Evolutionary conservation across 2,113 vertebrate species (phyloP).

Genomic region (Ptychochromis oligacanthus): DNA sequence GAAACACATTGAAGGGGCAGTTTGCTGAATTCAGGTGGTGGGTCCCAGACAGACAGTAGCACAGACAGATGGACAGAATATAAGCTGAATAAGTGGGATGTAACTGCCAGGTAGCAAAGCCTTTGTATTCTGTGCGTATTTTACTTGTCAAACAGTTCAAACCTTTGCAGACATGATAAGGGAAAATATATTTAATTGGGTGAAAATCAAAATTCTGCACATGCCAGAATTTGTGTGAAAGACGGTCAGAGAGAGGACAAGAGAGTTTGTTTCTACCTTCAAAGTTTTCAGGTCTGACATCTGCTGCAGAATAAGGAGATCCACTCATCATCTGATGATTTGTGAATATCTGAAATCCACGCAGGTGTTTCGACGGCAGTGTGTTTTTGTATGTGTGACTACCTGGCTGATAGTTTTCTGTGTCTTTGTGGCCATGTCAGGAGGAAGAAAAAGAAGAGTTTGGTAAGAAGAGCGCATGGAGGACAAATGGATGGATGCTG

Average conservation of each 20-base stretch:
- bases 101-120: constrained; percentile 19
- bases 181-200: constrained; percentile 30
- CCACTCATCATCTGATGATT: neutral
- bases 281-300: constrained; percentile 36
- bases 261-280: constrained; percentile 29
- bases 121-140: constrained; percentile 26
- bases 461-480: constrained; percentile 58
- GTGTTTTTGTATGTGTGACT: constrained; percentile 10
- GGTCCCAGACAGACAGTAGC: constrained; percentile 9
- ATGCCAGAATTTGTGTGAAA: neutral
- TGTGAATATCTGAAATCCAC: constrained; percentile 2
- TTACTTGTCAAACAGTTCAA: constrained; percentile 21
- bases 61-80: constrained; percentile 23
- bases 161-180: constrained; percentile 14
- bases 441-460: constrained; percentile 58
- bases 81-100: neutral
- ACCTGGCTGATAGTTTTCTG: constrained; percentile 9
- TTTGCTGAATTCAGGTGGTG: constrained; percentile 45
- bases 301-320: neutral
- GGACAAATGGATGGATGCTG: constrained; percentile 70
- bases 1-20: constrained; percentile 18
- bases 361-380: neutral
- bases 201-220: constrained; percentile 26
- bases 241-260: neutral
- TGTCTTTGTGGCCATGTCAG: constrained; percentile 38